These are phyloP conservation scores for Buphagus erythrorhynchus DNA, from an alignment of 2,797 vertebrate species.

Conservation along the genomic window DNA sequence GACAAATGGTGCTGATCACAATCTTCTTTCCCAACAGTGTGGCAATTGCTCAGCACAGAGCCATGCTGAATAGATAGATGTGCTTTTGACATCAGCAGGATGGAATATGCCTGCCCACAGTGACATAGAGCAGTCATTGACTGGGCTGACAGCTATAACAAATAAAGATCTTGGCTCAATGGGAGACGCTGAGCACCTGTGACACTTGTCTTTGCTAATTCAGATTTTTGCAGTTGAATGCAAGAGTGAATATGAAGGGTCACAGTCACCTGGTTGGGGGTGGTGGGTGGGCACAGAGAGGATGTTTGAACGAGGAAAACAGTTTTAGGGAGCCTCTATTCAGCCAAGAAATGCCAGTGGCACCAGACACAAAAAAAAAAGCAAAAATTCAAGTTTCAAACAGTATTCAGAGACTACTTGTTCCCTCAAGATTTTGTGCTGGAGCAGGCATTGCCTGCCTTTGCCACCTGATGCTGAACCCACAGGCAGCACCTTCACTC, in stretches of 20 bases:
- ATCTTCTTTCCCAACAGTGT: background rate
- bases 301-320: background rate
- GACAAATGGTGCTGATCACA: constrained; percentile 8
- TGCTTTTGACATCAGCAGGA: background rate
- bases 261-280: background rate
- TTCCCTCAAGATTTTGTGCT: background rate
- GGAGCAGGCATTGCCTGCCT: background rate
- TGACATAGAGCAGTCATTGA: background rate
- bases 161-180: background rate
- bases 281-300: background rate
- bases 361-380: background rate
- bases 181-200: background rate
- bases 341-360: background rate
- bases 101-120: background rate
- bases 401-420: background rate
- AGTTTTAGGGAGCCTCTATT: background rate
- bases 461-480: background rate
- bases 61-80: background rate
- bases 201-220: constrained; percentile 1
- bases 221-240: background rate
- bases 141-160: background rate
- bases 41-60: background rate
- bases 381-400: background rate
- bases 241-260: background rate
- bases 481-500: fast-evolving